Evolutionary conservation across 2,888 invertebrate species (phyloP), one percentile per base, ranked within the genome.

Genomic region (Drosophila peninsularis): DNA sequence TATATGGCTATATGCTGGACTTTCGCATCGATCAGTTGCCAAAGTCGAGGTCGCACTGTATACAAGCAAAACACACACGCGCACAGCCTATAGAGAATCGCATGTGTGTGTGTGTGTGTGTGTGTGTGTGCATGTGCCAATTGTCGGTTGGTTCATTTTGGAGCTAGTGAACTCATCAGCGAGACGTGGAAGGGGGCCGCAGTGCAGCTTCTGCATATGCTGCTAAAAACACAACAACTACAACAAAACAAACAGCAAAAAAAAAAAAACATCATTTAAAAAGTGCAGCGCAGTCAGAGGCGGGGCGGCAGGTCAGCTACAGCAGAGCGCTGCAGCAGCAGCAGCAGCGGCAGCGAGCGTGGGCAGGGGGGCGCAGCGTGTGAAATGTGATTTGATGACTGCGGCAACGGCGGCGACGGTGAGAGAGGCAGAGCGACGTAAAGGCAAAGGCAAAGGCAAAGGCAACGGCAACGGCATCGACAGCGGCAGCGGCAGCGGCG

Each of bases 1-100:
- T 32, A 13, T 37, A 39, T 17, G 37, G 5, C 36, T 36, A 36
- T 49, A 34, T 63, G 21, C 42, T 44, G 36, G 34, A 30, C 60
- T 66, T 50, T 66, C 70, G 62, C 64, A 79, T 78, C 67, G 80
- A 77, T 80, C 80, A 62, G 72, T 67, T 69, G 80, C 78, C 79
- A 80, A 79, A 79, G 79, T 79, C 80, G 79, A 79, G 79, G 80
- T 80, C 74, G 71, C 55, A 68, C 54, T 61, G 60, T 58, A 71
- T 53, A 32, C 54, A 63, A 49, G 27, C 62, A 32, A 61, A 50
- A n/a, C 21, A 21, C 24, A 42, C 30, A 21, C 41, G 39, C 37
- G 37, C 49, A 37, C 41, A 47, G 30, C n/a, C n/a, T n/a, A n/a
- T n/a, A n/a, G n/a, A n/a, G n/a, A n/a, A n/a, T n/a, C n/a, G n/a